Conservation (phyloP, 1,140 invertebrate species). For the Tetraneura akinire region DNA sequence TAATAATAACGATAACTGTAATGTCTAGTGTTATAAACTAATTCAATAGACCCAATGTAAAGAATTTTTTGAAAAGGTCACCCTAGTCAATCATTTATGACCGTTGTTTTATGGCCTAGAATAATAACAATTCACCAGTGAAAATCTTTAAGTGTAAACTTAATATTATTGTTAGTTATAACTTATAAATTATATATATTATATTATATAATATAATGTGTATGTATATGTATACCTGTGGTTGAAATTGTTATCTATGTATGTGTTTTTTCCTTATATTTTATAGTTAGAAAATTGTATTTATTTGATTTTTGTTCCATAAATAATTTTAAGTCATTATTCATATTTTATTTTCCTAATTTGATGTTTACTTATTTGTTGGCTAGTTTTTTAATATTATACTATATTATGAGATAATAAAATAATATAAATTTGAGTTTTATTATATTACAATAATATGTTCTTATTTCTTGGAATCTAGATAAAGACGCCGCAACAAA, state of each 20-base stretch:
- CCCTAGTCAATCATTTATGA: slow-evolving; percentile 44
- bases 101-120: slow-evolving; percentile 20
- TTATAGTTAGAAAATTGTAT: slow-evolving; percentile 17
- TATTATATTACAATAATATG: too few species aligned
- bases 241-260: slow-evolving; percentile 29
- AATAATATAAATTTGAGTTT: neutral
- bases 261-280: slow-evolving; percentile 27
- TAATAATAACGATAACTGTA: slow-evolving; percentile 2
- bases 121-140: neutral
- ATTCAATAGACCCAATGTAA: neutral
- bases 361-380: slow-evolving; percentile 51
- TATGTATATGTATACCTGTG: neutral
- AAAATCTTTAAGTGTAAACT: neutral
- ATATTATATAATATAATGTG: too few species aligned
- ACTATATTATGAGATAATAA: neutral
- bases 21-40: slow-evolving; percentile 10
- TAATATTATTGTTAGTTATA: slow-evolving; percentile 31
- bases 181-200: neutral
- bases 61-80: slow-evolving; percentile 33
- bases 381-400: slow-evolving; percentile 47
- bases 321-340: slow-evolving; percentile 20
- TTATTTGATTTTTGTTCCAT: slow-evolving; percentile 20
- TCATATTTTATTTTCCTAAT: slow-evolving; percentile 44
- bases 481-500: too few species aligned
- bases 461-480: too few species aligned